Conservation (phyloP, 1,140 invertebrate genomes). For the Sarcophaga bullata region DNA sequence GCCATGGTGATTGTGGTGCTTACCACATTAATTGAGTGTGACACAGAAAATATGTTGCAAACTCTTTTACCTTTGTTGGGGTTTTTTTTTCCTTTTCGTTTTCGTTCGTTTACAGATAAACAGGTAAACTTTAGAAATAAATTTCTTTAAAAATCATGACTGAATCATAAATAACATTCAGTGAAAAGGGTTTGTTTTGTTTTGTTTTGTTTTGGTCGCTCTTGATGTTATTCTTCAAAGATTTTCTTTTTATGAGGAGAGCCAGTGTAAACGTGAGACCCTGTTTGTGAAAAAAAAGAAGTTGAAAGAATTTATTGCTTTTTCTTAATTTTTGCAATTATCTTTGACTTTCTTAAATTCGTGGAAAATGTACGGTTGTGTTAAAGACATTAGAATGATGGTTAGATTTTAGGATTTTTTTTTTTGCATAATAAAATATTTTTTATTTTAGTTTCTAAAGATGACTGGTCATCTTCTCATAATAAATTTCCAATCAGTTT, state of each 20-base stretch:
- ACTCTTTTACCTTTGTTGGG: not conserved
- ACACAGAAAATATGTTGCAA: conserved; percentile 21
- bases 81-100: not conserved
- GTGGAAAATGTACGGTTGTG: too few relatives aligned
- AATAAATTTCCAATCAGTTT: too few relatives aligned
- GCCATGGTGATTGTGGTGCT: not conserved
- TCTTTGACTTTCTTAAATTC: too few relatives aligned
- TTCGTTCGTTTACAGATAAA: not conserved
- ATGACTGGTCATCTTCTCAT: too few relatives aligned
- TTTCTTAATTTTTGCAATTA: too few relatives aligned
- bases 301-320: too few relatives aligned
- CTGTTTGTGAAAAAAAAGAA: not conserved
- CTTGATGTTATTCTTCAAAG: not conserved
- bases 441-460: too few relatives aligned
- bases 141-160: not conserved
- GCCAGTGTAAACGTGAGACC: not conserved
- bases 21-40: conserved; percentile 22
- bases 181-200: too few relatives aligned
- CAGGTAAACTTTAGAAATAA: conserved; percentile 2
- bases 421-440: too few relatives aligned
- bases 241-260: not conserved
- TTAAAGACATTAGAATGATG: too few relatives aligned
- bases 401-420: too few relatives aligned
- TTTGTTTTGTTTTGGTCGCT: not conserved
- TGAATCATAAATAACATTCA: conserved; percentile 22